Evolutionary conservation across 2,888 invertebrate species (phyloP).

Genomic region (Leucania comma): DNA sequence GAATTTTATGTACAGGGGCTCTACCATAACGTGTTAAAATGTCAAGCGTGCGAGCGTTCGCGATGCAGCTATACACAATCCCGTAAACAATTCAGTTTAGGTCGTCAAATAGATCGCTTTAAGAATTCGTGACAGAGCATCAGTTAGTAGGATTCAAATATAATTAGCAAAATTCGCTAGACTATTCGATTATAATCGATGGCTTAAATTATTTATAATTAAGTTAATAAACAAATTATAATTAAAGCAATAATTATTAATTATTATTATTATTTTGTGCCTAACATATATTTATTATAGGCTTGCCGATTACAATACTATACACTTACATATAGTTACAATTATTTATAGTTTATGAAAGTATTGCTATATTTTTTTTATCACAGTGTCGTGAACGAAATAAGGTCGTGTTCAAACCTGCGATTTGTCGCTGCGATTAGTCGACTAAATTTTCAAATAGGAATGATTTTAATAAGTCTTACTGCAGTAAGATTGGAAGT

Average conservation of each 20-base stretch:
- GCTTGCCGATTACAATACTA: slow-evolving; percentile 31
- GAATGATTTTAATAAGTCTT: not conserved
- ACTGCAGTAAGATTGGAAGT: not conserved
- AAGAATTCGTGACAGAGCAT: no score
- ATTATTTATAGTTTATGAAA: slow-evolving; percentile 46
- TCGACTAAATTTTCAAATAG: not conserved
- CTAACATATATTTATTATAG: slow-evolving; percentile 9
- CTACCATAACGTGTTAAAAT: no score
- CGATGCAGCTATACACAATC: no score
- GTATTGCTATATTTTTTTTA: slow-evolving; percentile 56
- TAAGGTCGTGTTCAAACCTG: slow-evolving; percentile 39
- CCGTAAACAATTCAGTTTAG: no score
- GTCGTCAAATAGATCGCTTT: no score
- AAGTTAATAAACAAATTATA: slow-evolving; percentile 28
- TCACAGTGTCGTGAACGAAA: slow-evolving; percentile 65
- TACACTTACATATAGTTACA: slow-evolving; percentile 44
- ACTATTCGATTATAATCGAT: not conserved
- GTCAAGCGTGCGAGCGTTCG: no score
- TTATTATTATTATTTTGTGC: slow-evolving; percentile 13
- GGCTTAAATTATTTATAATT: slow-evolving; percentile 28
- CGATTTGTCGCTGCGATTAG: slow-evolving; percentile 29
- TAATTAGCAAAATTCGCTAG: no score
- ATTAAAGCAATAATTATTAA: slow-evolving; percentile 40
- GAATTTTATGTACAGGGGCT: no score
- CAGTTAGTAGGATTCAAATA: no score